A percentile compares a stretch with the other conserved stretches of the same genome.
These are phyloP conservation scores for Camponotus floridanus DNA, from an alignment of 1,140 invertebrate species.

Conservation along the genomic window DNA sequence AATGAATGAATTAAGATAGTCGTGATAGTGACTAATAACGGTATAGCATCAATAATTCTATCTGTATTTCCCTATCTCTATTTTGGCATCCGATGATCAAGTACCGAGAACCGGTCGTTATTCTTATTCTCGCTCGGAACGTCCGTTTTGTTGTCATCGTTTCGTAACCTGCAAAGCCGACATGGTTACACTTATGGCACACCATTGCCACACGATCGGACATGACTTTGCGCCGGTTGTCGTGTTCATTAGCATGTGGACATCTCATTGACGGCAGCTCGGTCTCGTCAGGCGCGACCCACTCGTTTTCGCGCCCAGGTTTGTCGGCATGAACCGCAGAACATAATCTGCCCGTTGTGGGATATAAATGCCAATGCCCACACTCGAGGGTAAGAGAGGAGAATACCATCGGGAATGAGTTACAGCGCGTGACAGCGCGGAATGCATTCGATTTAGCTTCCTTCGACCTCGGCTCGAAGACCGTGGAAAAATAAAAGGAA, in stretches of 20 bases:
- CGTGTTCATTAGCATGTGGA: slow-evolving; percentile 76
- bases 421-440: slow-evolving; percentile 10
- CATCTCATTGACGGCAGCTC: slow-evolving; percentile 68
- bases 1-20: neutral
- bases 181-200: slow-evolving; percentile 46
- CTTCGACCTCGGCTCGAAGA: neutral
- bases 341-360: slow-evolving; percentile 52
- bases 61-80: neutral
- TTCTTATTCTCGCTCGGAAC: slow-evolving; percentile 18
- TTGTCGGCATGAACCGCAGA: slow-evolving; percentile 42
- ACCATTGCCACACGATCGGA: slow-evolving; percentile 65
- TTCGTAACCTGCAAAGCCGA: slow-evolving; percentile 52
- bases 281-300: slow-evolving; percentile 60
- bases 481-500: neutral
- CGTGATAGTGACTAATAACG: neutral
- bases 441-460: slow-evolving; percentile 37
- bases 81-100: slow-evolving; percentile 33
- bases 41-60: slow-evolving; percentile 10
- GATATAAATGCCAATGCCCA: slow-evolving; percentile 42
- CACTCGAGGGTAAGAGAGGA: slow-evolving; percentile 60
- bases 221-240: slow-evolving; percentile 72
- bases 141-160: slow-evolving; percentile 66
- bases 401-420: slow-evolving; percentile 32
- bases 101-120: slow-evolving; percentile 63
- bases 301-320: slow-evolving; percentile 61